Base-by-base conservation (phyloP, 2,888 invertebrate species). In the Spilarctia lutea region DNA sequence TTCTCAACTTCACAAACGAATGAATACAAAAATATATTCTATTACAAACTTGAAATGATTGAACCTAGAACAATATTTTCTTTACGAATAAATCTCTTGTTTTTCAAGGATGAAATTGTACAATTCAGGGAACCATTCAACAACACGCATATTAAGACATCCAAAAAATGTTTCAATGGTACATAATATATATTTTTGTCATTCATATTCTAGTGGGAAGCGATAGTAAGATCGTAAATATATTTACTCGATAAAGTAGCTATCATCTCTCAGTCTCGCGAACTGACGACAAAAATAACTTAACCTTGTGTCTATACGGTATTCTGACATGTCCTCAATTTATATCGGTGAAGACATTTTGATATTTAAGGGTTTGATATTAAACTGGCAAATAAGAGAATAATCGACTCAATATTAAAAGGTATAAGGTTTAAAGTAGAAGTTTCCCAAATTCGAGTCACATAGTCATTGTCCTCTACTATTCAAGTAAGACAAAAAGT, bases 391-490 rank as follows among this genome's bases (percentile, higher is more conserved):
- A 30, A 18, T 1, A 30, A 30, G 0, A 7, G 30, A 16, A 63
- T 18, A 30, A 63, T 18, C 30, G 63, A 63, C 63, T 63, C 63
- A 27, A 63, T 30, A 0, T 8, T 16, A 30, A 8, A 63, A 30
- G 30, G 0, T 8, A 30, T 63, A 63, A 63, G 63, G 30, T 30
- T 63, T 2, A 18, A 30, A 63, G 13, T 30, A 63, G 16, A 63
- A 63, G 18, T 30, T 30, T 30, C 30, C 30, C 27, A 30, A 63
- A 63, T 63, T 30, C 8, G 30, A 63, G 69, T 71, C 52, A 65
- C 24, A 71, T 65, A 72, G 70, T 65, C 66, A 72, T 77, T 72
- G 42, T 13, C 24, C 30, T 68, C 10, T 60, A 56, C 66, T 68
- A 56, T 68, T 52, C 71, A 52, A 45, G 35, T 35, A 30, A 63